A percentile compares a stretch with the other conserved stretches of the same genome.
phyloP scores from a whole-genome alignment of 1,140 invertebrate genomes.

The Aphelenchoides besseyi region DNA sequence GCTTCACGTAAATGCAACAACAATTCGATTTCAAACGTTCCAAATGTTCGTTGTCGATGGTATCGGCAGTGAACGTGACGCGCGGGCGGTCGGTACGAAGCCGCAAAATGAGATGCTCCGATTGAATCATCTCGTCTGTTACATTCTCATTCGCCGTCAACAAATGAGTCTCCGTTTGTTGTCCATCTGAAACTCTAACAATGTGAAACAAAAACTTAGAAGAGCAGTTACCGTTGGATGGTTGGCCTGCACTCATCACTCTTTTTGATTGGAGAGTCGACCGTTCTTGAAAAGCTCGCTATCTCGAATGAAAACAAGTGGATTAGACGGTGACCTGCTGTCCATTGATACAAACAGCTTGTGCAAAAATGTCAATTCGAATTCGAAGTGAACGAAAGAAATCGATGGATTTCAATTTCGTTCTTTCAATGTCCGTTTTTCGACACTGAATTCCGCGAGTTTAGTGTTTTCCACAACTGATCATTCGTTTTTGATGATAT shows the following conservation, averaged over 20 bases:
- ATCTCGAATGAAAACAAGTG: no score
- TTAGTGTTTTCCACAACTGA: not conserved
- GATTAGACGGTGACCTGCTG: no score
- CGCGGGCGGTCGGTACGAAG: constrained; percentile 27
- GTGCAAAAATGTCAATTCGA: not conserved
- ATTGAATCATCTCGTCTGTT: not conserved
- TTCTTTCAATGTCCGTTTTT: no score
- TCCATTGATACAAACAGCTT: no score
- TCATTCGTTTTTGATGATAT: not conserved
- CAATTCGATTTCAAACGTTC: constrained; percentile 53
- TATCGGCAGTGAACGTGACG: constrained; percentile 43
- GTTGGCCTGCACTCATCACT: not conserved
- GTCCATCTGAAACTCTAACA: not conserved
- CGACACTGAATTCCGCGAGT: no score
- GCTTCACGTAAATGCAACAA: constrained; percentile 54
- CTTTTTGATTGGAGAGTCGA: not conserved
- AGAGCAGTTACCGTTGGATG: not conserved
- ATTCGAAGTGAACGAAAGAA: not conserved
- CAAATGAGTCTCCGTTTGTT: not conserved
- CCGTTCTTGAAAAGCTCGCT: no score
- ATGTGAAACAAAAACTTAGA: not conserved
- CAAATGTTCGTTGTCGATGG: constrained; percentile 51
- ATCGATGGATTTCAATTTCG: not conserved
- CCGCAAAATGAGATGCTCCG: constrained; percentile 36
- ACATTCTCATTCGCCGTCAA: not conserved